phyloP scores from a whole-genome alignment of 2,888 invertebrate species.

The Nephrotoma appendiculata region DNA sequence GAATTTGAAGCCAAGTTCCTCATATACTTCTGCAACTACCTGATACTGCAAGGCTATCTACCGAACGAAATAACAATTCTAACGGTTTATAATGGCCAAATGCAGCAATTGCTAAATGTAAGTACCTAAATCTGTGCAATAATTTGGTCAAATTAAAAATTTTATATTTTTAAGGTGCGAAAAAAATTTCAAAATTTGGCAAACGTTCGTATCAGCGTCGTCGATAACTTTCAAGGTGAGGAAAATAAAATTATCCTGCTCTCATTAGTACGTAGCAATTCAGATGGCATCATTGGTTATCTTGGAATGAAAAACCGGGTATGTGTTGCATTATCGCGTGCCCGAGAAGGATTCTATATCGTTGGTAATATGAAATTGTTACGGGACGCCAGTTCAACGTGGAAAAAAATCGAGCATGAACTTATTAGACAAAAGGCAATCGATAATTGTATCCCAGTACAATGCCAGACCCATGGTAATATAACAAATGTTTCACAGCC shows the following conservation, averaged over 20 bases:
- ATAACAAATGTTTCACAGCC: constrained; percentile 15
- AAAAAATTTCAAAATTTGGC: constrained; percentile 16
- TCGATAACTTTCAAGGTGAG: constrained; percentile 72
- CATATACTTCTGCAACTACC: constrained; percentile 42
- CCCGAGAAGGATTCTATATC: constrained; percentile 46
- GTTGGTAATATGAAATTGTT: constrained; percentile 55
- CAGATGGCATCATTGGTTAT: constrained; percentile 52
- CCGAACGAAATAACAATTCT: constrained; percentile 55
- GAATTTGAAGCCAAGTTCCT: constrained; percentile 48
- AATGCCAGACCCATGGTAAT: constrained; percentile 35
- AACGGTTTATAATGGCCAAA: constrained; percentile 56
- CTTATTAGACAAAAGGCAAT: constrained; percentile 37
- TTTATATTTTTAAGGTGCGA: constrained; percentile 16
- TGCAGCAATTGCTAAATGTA: constrained; percentile 26
- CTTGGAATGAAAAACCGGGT: constrained; percentile 52
- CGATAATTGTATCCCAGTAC: constrained; percentile 35
- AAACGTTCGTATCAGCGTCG: constrained; percentile 45
- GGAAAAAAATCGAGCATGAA: constrained; percentile 36
- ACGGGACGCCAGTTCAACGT: constrained; percentile 36
- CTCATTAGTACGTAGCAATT: constrained; percentile 64
- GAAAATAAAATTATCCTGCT: constrained; percentile 65
- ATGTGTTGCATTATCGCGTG: constrained; percentile 65
- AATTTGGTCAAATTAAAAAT: neutral
- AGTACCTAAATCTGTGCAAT: neutral
- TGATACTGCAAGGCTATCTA: constrained; percentile 44